phyloP scores from a whole-genome alignment of 2,797 vertebrate genomes.

The Echeneis naucrates region DNA sequence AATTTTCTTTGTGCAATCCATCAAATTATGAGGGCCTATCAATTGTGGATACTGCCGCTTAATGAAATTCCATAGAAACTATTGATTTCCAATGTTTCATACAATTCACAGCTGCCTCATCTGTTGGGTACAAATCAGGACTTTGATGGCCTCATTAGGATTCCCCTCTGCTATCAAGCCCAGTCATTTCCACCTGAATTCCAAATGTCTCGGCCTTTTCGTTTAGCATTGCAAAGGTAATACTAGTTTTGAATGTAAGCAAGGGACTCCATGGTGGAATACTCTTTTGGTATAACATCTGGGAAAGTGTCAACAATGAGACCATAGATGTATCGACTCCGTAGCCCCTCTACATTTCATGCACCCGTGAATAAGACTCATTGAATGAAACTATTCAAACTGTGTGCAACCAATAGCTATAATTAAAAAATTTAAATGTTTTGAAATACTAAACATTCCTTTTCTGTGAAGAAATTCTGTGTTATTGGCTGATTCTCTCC shows the following conservation, averaged over 20 bases:
- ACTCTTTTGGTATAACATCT: conserved; percentile 10
- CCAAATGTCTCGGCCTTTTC: conserved; percentile 92
- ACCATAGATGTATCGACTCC: neutral
- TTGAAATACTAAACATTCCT: conserved; percentile 33
- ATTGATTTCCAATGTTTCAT: conserved; percentile 99
- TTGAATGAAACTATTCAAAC: conserved; percentile 1
- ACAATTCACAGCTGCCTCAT: conserved; percentile 95
- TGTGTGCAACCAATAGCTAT: neutral
- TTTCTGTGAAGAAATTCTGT: conserved; percentile 16
- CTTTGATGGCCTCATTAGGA: conserved; percentile 98
- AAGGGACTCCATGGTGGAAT: conserved; percentile 53
- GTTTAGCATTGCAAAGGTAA: conserved; percentile 91
- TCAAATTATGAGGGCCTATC: conserved; percentile 99
- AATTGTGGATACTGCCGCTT: conserved; percentile 98
- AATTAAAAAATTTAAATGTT: conserved; percentile 22
- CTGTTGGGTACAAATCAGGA: conserved; percentile 96
- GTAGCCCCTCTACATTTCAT: neutral
- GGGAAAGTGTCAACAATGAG: conserved; percentile 3
- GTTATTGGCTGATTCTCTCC: conserved; percentile 68
- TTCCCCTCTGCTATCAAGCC: conserved; percentile 92
- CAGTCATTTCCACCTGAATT: conserved; percentile 96
- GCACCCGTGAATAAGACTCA: neutral
- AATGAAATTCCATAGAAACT: conserved; percentile 99
- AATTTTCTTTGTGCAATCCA: conserved; percentile 99
- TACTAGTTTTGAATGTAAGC: conserved; percentile 85